A percentile compares a stretch with the other conserved stretches of the same genome.
These are phyloP conservation scores for Acrossocheilus fasciatus DNA, from an alignment of 2,797 vertebrate species.

Conservation along the genomic window DNA sequence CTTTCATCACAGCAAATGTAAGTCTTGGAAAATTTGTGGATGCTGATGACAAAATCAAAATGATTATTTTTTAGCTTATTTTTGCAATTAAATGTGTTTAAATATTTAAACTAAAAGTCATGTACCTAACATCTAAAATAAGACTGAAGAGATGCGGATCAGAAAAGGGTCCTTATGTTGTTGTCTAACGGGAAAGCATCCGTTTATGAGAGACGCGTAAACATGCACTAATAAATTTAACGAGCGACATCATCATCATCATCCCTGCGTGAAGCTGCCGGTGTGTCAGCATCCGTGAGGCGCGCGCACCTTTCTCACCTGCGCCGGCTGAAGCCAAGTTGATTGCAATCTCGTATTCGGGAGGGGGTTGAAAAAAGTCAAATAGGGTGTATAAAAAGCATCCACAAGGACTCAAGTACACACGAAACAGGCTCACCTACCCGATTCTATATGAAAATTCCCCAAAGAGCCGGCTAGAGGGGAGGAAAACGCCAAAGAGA, in stretches of 20 bases:
- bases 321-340: constrained; percentile 53
- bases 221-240: constrained; percentile 25
- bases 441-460: constrained; percentile 80
- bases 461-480: constrained; percentile 78
- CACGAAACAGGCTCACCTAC: constrained; percentile 80
- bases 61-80: not conserved
- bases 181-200: constrained; percentile 29
- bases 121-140: not conserved
- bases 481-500: constrained; percentile 82
- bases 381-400: constrained; percentile 46
- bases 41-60: not conserved
- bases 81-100: not conserved
- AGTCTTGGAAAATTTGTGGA: constrained; percentile 8
- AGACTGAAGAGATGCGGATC: not conserved
- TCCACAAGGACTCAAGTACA: constrained; percentile 50
- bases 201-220: constrained; percentile 7
- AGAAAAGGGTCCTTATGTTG: not conserved
- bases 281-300: constrained; percentile 56
- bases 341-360: constrained; percentile 22
- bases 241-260: constrained; percentile 22
- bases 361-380: constrained; percentile 27
- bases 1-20: not conserved
- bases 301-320: constrained; percentile 67
- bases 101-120: not conserved
- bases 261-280: constrained; percentile 17